Percentiles rank a stretch among this genome's conserved stretches.
These are phyloP conservation scores for Lagodon rhomboides DNA, from an alignment of 2,797 vertebrate species.

Conservation along the genomic window DNA sequence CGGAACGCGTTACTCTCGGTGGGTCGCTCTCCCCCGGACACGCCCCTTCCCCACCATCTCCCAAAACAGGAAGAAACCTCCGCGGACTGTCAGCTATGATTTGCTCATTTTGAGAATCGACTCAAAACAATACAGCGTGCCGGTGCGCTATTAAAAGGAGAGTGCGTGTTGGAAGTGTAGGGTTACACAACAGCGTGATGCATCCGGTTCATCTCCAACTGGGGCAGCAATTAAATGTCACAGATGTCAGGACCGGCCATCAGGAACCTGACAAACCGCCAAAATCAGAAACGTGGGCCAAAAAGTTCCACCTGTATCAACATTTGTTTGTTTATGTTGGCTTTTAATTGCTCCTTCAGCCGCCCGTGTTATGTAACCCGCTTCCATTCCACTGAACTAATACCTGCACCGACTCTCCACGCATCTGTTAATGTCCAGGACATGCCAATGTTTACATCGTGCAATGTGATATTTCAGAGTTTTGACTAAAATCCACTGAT, in stretches of 20 bases:
- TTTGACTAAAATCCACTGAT: not conserved
- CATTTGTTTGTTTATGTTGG: not conserved
- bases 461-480: not conserved
- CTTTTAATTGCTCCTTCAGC: not conserved
- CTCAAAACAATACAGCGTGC: not conserved
- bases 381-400: conserved; percentile 52
- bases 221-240: conserved; percentile 33
- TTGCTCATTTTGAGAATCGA: conserved; percentile 31
- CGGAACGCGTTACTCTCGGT: conserved; percentile 70
- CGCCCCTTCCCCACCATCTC: conserved; percentile 29
- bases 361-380: conserved; percentile 43
- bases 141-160: not conserved
- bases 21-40: conserved; percentile 38
- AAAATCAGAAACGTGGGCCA: not conserved
- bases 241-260: not conserved
- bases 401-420: conserved; percentile 4
- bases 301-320: not conserved
- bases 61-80: conserved; percentile 56
- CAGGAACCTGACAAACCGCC: not conserved
- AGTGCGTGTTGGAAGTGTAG: not conserved
- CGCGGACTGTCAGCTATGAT: conserved; percentile 29
- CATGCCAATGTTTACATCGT: not conserved
- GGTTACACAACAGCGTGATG: conserved; percentile 49
- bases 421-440: not conserved
- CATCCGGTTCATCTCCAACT: conserved; percentile 25